Percentiles rank a stretch among this genome's conserved stretches.
Conservation (phyloP, 30 jellyfish, hydroid and myxozoan species). For the Pelagia noctiluca region DNA sequence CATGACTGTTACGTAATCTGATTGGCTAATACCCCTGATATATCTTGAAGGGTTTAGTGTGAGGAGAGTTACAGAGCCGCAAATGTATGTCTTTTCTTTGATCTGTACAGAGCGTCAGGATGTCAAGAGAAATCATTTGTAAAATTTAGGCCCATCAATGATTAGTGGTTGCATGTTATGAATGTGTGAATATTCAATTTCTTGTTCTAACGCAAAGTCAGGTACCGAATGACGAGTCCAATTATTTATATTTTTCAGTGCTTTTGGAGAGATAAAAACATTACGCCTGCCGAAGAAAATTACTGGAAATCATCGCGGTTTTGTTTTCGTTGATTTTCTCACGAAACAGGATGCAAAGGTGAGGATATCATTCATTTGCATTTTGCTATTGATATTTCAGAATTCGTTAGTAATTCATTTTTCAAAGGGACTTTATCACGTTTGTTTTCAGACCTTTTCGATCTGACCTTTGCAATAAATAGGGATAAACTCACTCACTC, state of each 20-base stretch:
- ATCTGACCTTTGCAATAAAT: background rate
- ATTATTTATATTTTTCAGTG: conserved; percentile 46
- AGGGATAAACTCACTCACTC: background rate
- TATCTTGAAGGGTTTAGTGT: too few relatives aligned
- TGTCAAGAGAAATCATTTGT: too few relatives aligned
- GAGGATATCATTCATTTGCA: too few relatives aligned
- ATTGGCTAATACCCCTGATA: too few relatives aligned
- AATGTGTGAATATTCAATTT: background rate
- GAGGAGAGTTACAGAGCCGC: too few relatives aligned
- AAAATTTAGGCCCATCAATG: too few relatives aligned
- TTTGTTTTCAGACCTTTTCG: background rate
- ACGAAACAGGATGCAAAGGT: conserved; percentile 99
- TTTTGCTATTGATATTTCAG: too few relatives aligned
- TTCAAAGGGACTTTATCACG: background rate
- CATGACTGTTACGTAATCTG: too few relatives aligned
- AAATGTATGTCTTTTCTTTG: too few relatives aligned
- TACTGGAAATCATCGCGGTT: conserved; percentile 99
- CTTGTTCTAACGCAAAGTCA: background rate
- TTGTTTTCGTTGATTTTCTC: conserved; percentile 95
- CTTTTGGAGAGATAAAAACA: conserved; percentile 91
- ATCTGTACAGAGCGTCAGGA: too few relatives aligned
- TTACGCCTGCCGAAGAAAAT: conserved; percentile 96
- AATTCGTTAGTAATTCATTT: background rate
- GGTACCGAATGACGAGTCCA: too few relatives aligned
- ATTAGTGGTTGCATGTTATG: background rate